Base-by-base conservation (phyloP, 2,113 vertebrate genomes). In the Percina caprodes region DNA sequence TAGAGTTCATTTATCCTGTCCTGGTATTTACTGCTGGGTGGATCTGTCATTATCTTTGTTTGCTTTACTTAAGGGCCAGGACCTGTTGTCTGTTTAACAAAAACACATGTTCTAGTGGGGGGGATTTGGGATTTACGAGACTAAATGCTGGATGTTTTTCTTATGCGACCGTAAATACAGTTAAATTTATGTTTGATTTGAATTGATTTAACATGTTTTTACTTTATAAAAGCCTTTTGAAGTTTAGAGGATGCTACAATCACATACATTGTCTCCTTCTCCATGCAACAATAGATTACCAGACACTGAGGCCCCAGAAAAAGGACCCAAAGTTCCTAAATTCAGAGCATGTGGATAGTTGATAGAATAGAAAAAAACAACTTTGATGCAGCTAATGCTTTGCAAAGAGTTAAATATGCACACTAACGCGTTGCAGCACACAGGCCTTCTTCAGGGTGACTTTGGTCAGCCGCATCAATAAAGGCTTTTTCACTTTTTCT, bases 11-110 rank as follows among this genome's bases (percentile, higher is more conserved):
- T 82, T 82, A 62, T 45, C 58, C 75, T 42, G 78, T 85, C 60
- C 51, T 60, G 55, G 66, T 82, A 33, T 83, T 84, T 76, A 77
- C 70, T 4, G 35, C 74, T 4, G 35, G 61, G 60, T 14, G 30
- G 74, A 72, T 77, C 42, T 33, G 65, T 72, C 69, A 69, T 66
- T 63, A 77, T 72, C 24, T 75, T 30, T 78, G 79, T 86, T 86
- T 76, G 60, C 69, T 82, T 76, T 49, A 7, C 71, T 67, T 80
- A 69, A 54, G 46, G 59, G 21, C 69, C 58, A 35, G 9, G 26
- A 77, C 67, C 80, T 88, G 82, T 80, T 87, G 74, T 83, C 61
- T 52, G 66, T 42, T 84, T 71, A 76, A 76, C 58, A 63, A 48
- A 84, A 89, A 77, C 82, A 87, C 70, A 77, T 88, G 80, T 84